phyloP scores from a whole-genome alignment of 2,888 invertebrate species.

The Brenthis hecate region DNA sequence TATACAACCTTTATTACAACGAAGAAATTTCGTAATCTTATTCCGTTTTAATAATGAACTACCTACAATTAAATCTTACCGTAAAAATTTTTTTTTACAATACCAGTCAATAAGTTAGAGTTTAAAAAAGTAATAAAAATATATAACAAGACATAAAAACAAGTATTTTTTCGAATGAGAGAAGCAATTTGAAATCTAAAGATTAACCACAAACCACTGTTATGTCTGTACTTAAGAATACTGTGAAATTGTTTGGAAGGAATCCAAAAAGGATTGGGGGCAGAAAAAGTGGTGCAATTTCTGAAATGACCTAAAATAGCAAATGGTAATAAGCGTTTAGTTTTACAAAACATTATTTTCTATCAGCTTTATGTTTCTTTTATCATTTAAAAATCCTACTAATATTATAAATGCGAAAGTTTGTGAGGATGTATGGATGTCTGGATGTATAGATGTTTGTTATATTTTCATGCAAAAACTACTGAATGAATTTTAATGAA shows the following conservation, averaged over 20 bases:
- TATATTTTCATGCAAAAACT: too few species aligned
- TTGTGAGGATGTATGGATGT: too few species aligned
- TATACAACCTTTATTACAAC: too few species aligned
- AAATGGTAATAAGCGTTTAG: slow-evolving; percentile 23
- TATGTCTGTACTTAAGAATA: slow-evolving; percentile 37
- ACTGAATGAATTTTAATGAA: too few species aligned
- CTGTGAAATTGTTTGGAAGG: slow-evolving; percentile 38
- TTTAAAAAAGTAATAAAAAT: background rate
- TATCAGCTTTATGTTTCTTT: background rate
- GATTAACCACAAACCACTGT: slow-evolving; percentile 37
- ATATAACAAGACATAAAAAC: slow-evolving; percentile 13
- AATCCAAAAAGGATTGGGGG: slow-evolving; percentile 37
- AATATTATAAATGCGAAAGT: too few species aligned
- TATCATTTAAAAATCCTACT: too few species aligned
- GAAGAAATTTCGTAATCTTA: too few species aligned
- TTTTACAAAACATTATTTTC: slow-evolving; percentile 3
- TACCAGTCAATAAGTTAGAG: background rate
- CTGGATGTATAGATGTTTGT: too few species aligned
- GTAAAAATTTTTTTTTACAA: background rate
- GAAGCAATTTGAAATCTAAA: slow-evolving; percentile 33
- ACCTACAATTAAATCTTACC: background rate
- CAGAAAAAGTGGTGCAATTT: slow-evolving; percentile 32
- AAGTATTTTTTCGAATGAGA: slow-evolving; percentile 26
- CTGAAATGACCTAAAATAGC: slow-evolving; percentile 27
- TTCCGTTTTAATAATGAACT: too few species aligned